Evolutionary conservation across 2,797 vertebrate genomes (phyloP).

Genomic region (Muraenolepis orangiensis): DNA sequence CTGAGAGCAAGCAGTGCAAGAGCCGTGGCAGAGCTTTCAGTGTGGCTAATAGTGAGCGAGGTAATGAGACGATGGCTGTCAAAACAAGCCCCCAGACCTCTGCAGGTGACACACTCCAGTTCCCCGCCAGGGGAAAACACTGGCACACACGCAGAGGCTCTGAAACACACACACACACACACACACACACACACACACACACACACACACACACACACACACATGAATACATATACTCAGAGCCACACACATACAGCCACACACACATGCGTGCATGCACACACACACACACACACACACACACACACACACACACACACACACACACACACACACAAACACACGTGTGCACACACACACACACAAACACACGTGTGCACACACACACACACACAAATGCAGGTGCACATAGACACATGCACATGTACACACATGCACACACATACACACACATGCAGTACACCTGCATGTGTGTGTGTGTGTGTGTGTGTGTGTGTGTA

Average conservation of each 20-base stretch:
- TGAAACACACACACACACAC: conserved; percentile 4
- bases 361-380: too few relatives aligned
- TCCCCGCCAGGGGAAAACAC: not conserved
- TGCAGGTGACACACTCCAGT: conserved; percentile 18
- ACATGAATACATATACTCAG: not conserved
- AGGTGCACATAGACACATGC: too few relatives aligned
- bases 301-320: too few relatives aligned
- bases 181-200: not conserved
- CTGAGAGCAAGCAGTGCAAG: not conserved
- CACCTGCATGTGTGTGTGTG: not conserved
- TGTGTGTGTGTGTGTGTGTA: too few relatives aligned
- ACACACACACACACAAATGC: too few relatives aligned
- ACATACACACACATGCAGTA: too few relatives aligned
- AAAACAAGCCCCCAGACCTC: conserved; percentile 25
- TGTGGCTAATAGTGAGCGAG: not conserved
- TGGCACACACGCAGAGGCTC: not conserved
- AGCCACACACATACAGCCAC: too few relatives aligned
- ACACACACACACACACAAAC: too few relatives aligned
- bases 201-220: not conserved
- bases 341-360: too few relatives aligned
- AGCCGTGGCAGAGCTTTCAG: not conserved
- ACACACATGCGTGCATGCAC: too few relatives aligned
- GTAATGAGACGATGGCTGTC: conserved; percentile 31
- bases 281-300: too few relatives aligned
- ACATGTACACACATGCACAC: too few relatives aligned